phyloP scores from a whole-genome alignment of 2,797 vertebrate species.

The Crocidura indochinensis region DNA sequence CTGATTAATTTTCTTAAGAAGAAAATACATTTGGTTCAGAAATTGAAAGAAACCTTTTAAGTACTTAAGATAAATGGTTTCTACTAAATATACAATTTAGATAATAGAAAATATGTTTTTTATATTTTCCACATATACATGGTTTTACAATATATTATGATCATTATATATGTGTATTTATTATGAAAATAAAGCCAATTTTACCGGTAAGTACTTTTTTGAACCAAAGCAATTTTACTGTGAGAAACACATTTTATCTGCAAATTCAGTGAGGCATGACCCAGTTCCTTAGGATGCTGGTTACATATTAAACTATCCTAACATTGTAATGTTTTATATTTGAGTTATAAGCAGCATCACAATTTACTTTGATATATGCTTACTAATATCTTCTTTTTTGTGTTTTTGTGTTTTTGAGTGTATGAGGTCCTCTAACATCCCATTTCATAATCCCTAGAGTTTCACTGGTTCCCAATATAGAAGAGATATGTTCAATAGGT shows the following conservation, averaged over 20 bases:
- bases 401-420: not conserved
- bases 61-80: conserved; percentile 1
- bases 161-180: not conserved
- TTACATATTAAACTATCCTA: not conserved
- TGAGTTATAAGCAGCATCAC: not conserved
- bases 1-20: not conserved
- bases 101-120: conserved; percentile 3
- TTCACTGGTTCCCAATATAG: not conserved
- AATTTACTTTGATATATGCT: not conserved
- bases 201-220: not conserved
- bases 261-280: not conserved
- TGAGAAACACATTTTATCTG: not conserved
- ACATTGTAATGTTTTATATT: not conserved
- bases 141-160: not conserved
- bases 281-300: rapidly evolving
- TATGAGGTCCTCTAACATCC: not conserved
- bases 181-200: not conserved
- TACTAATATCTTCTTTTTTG: rapidly evolving
- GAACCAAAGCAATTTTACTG: not conserved
- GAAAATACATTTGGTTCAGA: not conserved
- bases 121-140: not conserved
- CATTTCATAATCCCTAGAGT: rapidly evolving
- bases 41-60: conserved; percentile 42
- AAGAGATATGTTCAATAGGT: not conserved
- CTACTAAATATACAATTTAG: conserved; percentile 25